A percentile compares a stretch with the other conserved stretches of the same genome.
These are phyloP conservation scores for Daphoenositta chrysoptera DNA, from an alignment of 2,113 vertebrate species.

Conservation along the genomic window DNA sequence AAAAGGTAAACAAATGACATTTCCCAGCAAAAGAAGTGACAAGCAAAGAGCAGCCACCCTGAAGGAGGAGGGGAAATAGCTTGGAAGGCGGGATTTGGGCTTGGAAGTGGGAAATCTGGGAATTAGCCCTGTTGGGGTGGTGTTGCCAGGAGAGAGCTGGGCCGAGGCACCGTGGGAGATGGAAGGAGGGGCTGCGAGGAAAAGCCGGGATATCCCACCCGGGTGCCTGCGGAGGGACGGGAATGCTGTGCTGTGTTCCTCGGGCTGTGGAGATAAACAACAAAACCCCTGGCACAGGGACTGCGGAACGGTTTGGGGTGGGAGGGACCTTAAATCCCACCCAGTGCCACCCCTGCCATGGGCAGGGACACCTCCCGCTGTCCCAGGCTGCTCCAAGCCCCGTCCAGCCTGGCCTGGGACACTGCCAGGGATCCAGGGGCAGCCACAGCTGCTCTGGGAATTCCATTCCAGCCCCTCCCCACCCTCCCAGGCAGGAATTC, in stretches of 20 bases:
- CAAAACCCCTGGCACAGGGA: neutral
- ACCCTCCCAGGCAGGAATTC: neutral
- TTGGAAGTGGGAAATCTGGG: neutral
- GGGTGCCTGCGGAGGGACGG: neutral
- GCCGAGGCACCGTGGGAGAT: neutral
- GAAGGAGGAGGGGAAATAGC: neutral
- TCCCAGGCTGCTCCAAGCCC: neutral
- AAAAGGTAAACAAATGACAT: neutral
- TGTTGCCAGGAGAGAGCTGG: neutral
- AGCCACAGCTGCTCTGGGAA: neutral
- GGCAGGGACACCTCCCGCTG: neutral
- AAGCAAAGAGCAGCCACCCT: neutral
- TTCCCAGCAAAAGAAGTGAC: neutral
- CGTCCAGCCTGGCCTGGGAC: neutral
- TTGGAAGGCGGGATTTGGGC: neutral
- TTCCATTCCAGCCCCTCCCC: neutral
- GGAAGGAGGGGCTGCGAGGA: neutral
- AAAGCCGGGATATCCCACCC: neutral
- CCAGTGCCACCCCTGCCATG: neutral
- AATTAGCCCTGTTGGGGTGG: neutral
- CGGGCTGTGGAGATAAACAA: fast-evolving
- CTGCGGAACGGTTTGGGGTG: neutral
- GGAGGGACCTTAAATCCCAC: neutral
- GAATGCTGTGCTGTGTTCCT: fast-evolving
- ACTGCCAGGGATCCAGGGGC: neutral